Evolutionary conservation across 2,113 vertebrate species (phyloP).

Genomic region (Ictidomys tridecemlineatus): DNA sequence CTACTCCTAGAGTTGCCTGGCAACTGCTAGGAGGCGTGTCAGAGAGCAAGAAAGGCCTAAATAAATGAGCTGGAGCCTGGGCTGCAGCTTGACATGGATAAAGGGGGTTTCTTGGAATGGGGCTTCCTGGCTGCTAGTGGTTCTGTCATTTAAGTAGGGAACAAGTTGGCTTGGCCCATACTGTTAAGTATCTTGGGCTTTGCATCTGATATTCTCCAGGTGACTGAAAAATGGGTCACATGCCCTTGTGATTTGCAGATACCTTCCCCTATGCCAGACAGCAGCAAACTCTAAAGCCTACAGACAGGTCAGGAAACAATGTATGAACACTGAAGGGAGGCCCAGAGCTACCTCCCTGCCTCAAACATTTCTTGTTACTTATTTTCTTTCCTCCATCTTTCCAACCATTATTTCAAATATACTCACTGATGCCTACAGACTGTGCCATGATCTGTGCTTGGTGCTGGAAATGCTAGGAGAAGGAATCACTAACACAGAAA

Average conservation of each 20-base stretch:
- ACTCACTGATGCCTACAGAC: neutral
- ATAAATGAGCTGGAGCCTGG: conserved; percentile 82
- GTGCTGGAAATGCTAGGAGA: neutral
- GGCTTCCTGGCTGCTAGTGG: conserved; percentile 59
- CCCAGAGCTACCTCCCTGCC: neutral
- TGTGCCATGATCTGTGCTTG: neutral
- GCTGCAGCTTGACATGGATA: conserved; percentile 79
- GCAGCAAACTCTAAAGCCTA: conserved; percentile 38
- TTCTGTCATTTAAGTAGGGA: conserved; percentile 55
- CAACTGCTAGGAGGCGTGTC: conserved; percentile 88
- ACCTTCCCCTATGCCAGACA: conserved; percentile 1
- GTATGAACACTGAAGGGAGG: neutral
- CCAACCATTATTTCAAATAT: neutral
- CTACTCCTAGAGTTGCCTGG: conserved; percentile 90
- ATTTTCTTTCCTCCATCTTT: neutral
- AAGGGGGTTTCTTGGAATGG: conserved; percentile 77
- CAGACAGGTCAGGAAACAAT: neutral
- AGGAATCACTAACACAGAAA: neutral
- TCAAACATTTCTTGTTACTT: neutral
- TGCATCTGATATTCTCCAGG: conserved; percentile 71
- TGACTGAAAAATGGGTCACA: conserved; percentile 45
- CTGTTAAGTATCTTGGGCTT: conserved; percentile 72
- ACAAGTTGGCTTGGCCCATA: conserved; percentile 60
- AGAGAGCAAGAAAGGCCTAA: conserved; percentile 85
- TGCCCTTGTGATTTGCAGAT: conserved; percentile 34